phyloP scores from a whole-genome alignment of 2,113 vertebrate species.

The Naja naja region DNA sequence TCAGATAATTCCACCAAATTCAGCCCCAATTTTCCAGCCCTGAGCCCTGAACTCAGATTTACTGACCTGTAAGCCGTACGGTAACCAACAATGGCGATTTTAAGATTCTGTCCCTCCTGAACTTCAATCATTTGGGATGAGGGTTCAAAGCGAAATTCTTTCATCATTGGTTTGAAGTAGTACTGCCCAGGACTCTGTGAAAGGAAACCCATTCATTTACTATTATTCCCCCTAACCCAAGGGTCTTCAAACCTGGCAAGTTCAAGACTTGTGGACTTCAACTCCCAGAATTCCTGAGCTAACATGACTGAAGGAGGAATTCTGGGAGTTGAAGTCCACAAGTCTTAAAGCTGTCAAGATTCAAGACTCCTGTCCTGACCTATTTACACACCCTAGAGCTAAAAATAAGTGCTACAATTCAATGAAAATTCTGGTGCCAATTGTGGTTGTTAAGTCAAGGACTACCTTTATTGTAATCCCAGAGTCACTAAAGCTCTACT shows the following conservation, averaged over 20 bases:
- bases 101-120: constrained; percentile 91
- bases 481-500: background rate
- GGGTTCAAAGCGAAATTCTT: constrained; percentile 95
- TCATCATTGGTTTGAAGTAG: constrained; percentile 99
- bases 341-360: no score
- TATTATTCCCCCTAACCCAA: no score
- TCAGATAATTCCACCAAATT: background rate
- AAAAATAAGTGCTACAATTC: background rate
- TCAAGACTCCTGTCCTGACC: background rate
- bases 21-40: background rate
- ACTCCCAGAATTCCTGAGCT: no score
- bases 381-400: background rate
- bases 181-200: constrained; percentile 97
- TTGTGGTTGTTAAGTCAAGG: background rate
- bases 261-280: no score
- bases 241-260: no score
- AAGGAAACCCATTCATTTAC: constrained; percentile 2
- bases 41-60: background rate
- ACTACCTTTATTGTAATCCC: background rate
- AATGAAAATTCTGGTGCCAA: background rate
- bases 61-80: constrained; percentile 88
- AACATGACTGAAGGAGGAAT: no score
- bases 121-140: constrained; percentile 96
- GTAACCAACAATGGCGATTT: constrained; percentile 86
- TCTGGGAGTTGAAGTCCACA: no score